Percentiles rank a stretch among this genome's conserved stretches.
Conservation (phyloP, 2,797 vertebrate genomes). For the Syngnathus acus region DNA sequence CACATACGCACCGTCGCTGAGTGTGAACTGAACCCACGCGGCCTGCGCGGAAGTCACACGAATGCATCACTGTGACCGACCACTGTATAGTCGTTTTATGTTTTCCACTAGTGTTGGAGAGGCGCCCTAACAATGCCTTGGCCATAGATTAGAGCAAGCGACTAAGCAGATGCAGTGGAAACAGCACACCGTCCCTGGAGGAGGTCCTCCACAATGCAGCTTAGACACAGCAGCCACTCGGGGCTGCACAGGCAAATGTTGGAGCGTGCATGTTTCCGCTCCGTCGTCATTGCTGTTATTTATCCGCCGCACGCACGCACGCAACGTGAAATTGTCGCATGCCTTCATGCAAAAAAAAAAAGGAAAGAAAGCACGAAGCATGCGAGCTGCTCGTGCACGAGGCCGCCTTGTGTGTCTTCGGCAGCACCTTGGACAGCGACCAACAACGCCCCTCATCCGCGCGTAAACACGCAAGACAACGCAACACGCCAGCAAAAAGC, state of each 20-base stretch:
- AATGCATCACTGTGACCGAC: background rate
- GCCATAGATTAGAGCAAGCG: slow-evolving; percentile 15
- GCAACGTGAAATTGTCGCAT: slow-evolving; percentile 42
- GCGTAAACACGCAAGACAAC: slow-evolving; percentile 35
- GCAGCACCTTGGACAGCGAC: slow-evolving; percentile 53
- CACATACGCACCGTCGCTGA: background rate
- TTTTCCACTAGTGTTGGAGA: background rate
- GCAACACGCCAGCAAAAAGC: background rate
- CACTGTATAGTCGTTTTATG: background rate
- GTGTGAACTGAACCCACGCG: background rate
- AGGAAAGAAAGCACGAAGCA: slow-evolving; percentile 9
- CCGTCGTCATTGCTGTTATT: slow-evolving; percentile 14
- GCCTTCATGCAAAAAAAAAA: slow-evolving; percentile 45
- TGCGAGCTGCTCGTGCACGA: slow-evolving; percentile 46
- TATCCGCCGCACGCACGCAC: slow-evolving; percentile 32
- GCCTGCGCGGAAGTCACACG: background rate
- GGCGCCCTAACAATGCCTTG: slow-evolving; percentile 5
- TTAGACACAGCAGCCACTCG: slow-evolving; percentile 30
- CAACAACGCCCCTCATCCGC: slow-evolving; percentile 25
- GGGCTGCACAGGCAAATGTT: slow-evolving; percentile 26
- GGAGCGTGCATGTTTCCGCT: slow-evolving; percentile 31
- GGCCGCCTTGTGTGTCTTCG: slow-evolving; percentile 26
- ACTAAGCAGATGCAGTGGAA: slow-evolving; percentile 31
- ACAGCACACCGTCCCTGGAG: slow-evolving; percentile 42
- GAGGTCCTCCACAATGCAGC: slow-evolving; percentile 45